Evolutionary conservation across 2,113 vertebrate genomes (phyloP).

Genomic region (Anguilla rostrata): DNA sequence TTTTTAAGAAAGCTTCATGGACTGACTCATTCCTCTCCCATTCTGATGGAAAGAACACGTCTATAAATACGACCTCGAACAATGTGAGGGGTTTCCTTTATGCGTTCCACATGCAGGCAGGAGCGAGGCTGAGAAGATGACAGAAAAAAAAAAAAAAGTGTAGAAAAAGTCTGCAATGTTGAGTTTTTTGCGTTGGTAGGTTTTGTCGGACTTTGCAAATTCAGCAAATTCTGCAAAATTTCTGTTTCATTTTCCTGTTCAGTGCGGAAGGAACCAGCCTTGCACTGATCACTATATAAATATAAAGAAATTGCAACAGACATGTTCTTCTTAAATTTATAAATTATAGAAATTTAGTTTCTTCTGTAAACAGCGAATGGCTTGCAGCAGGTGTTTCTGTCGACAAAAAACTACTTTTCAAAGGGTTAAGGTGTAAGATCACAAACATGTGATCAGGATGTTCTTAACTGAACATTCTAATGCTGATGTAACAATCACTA

Average conservation of each 20-base stretch:
- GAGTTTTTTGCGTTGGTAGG: neutral
- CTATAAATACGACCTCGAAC: slow-evolving; percentile 40
- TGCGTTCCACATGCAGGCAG: slow-evolving; percentile 39
- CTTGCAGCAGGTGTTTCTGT: neutral
- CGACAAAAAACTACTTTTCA: too few relatives aligned
- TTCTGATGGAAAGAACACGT: slow-evolving; percentile 39
- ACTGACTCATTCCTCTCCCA: slow-evolving; percentile 54
- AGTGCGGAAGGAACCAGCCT: neutral
- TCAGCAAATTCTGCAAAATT: neutral
- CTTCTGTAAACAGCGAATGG: neutral
- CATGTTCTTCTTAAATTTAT: neutral
- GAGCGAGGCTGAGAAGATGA: slow-evolving; percentile 49
- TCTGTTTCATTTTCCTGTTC: neutral
- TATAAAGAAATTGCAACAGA: neutral
- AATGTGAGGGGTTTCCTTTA: slow-evolving; percentile 44
- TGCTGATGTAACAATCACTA: too few relatives aligned
- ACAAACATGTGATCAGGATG: too few relatives aligned
- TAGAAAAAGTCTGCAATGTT: neutral
- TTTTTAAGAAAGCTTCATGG: slow-evolving; percentile 42
- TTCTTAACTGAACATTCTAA: too few relatives aligned
- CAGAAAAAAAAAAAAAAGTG: too few relatives aligned
- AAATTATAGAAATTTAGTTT: neutral
- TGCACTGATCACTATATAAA: too few relatives aligned
- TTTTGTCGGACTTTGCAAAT: neutral
- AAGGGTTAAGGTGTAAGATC: too few relatives aligned